Evolutionary conservation across 2,113 vertebrate genomes (phyloP).

Genomic region (Thamnophis sirtalis): DNA sequence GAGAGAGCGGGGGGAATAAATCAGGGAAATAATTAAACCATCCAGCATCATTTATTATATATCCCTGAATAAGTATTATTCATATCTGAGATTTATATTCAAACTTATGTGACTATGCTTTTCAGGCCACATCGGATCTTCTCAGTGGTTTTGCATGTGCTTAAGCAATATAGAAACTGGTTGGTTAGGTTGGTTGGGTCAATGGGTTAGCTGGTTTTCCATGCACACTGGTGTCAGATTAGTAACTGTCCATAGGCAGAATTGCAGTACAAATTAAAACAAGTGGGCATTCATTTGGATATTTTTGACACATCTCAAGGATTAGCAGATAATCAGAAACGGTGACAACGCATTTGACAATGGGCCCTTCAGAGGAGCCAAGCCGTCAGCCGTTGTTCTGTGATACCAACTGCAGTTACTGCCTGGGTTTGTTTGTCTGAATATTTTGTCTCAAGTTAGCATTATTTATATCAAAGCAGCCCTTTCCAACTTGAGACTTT

Average conservation of each 20-base stretch:
- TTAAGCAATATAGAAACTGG: neutral
- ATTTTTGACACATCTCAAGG: neutral
- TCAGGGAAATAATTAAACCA: neutral
- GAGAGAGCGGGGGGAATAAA: neutral
- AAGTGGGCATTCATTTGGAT: neutral
- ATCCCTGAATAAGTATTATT: neutral
- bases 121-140: neutral
- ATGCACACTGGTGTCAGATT: neutral
- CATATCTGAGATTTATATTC: neutral
- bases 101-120: neutral
- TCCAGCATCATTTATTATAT: neutral
- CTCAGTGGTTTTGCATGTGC: neutral
- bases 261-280: neutral
- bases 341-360: neutral
- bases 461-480: neutral
- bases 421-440: neutral
- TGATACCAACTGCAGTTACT: neutral
- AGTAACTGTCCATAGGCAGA: neutral
- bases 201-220: neutral
- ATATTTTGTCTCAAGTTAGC: neutral
- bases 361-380: neutral
- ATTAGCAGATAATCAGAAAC: neutral
- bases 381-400: neutral
- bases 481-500: neutral
- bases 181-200: neutral